Percentiles rank a stretch among this genome's conserved stretches.
Evolutionary conservation across 2,797 vertebrate species (phyloP).

Genomic region (Masticophis lateralis): DNA sequence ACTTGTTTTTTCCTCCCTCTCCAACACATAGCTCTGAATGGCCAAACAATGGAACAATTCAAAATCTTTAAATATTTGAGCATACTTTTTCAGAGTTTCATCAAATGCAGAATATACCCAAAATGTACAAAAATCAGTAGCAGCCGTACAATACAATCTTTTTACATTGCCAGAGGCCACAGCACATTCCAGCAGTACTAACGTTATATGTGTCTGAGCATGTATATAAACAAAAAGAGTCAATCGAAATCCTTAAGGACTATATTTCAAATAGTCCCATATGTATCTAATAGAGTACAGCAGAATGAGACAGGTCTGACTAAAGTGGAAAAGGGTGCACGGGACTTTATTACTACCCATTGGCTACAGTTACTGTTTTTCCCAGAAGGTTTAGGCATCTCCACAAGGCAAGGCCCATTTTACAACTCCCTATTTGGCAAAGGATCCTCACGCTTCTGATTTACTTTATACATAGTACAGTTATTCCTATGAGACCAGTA

Average conservation of each 20-base stretch:
- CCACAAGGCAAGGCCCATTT: not conserved
- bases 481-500: not conserved
- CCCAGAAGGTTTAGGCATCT: not conserved
- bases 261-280: not conserved
- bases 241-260: not conserved
- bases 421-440: not conserved
- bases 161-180: not conserved
- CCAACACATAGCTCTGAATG: conserved; percentile 10
- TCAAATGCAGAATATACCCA: not conserved
- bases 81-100: not conserved
- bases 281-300: not conserved
- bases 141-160: not conserved
- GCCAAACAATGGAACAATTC: not conserved
- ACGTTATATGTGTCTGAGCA: not conserved
- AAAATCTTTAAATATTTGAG: not conserved
- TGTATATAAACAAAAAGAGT: not conserved
- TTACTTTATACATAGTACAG: not conserved
- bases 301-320: not conserved
- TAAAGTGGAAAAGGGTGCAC: not conserved
- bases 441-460: not conserved
- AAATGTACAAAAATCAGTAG: not conserved
- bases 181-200: not conserved
- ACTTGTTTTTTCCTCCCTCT: conserved; percentile 9
- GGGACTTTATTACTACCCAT: not conserved
- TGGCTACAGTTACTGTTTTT: not conserved